Base-by-base conservation (phyloP, 2,888 invertebrate species). In the Synergus japonicus region DNA sequence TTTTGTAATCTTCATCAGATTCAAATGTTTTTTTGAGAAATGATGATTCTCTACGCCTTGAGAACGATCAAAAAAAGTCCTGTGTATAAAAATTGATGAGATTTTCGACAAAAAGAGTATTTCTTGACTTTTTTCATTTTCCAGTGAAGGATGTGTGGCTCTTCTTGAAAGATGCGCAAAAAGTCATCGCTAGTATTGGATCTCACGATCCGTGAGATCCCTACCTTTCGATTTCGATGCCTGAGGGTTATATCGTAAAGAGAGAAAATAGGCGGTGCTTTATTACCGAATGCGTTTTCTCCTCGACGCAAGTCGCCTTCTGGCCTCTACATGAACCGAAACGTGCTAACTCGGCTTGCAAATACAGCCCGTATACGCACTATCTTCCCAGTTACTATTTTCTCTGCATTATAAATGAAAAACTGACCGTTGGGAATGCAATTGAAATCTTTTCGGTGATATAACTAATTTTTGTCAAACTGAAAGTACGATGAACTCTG, bases 241-340 rank as follows among this genome's bases (percentile, higher is more conserved):
- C 83, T 73, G 78, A 54, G 82, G 81, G 77, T 37, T 63, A 41
- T 18, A 60, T 67, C 79, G 77, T 63, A 65, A 77, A 65, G 80
- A 78, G 82, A 83, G 82, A 83, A 82, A 82, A 73, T 54, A 82
- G 82, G 76, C 76, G 67, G 66, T 77, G 80, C 81, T 80, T 83
- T 82, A 83, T 82, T 83, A 80, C 79, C 81, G 80, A 77, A 77
- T 78, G 79, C 81, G 82, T 82, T 83, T 83, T 83, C 83, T 83
- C 82, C 79, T 82, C 79, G 81, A 78, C 79, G 80, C 80, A 44
- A 67, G 67, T 73, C 69, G 46, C 29, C 49, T 69, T 69, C 49
- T 69, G 46, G 69, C 67, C 44, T 44, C 44, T 67, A 44, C 49
- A 69, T 67, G 22, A 49, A 49, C 46, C 49, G 29, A 73, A 73